Base-by-base conservation (phyloP, 2,797 vertebrate genomes). In the Macrochelys suwanniensis region DNA sequence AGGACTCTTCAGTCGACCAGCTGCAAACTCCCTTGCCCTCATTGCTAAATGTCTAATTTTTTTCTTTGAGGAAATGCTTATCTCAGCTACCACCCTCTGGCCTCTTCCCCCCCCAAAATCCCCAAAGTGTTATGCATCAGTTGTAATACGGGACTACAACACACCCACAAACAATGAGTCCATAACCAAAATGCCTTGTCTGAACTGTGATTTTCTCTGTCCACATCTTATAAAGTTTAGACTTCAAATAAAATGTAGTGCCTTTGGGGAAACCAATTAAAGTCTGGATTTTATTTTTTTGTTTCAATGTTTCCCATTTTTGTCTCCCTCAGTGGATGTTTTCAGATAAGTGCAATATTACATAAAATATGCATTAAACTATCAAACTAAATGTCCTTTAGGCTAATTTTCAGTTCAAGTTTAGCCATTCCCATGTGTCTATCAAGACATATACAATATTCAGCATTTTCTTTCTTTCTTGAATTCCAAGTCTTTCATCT, bases 341-440 rank as follows among this genome's bases (percentile, higher is more conserved):
- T 89, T 83, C 12, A 5, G 19, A 80, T 2, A 59, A 83, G 2
- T 26, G 5, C 68, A 57, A 51, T 93, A 68, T 53, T 92, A 68
- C 68, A 54, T 87, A 81, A 91, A 96, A 89, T 49, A 16, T 5
- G 45, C 26, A 80, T 80, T 94, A 80, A 25, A 87, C 76, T 87
- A 93, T 92, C 82, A 92, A 83, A 83, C 23, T 90, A 25, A 86
- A 76, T 89, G 26, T 83, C 26, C 65, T 89, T 61, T 50, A 83
- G 49, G 84, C 49, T 87, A 87, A 21, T 31, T 25, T 51, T 86
- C 82, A 6, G 50, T 84, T 92, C 33, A 84, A 86, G 25, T 56
- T 95, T 87, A 87, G 6, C 5, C 17, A 49, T 91, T 92, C 80
- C 31, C 26, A 16, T 23, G 49, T 76, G 26, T 6, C 10, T 31